phyloP scores from a whole-genome alignment of 2,113 vertebrate genomes.

The Pagrus major region DNA sequence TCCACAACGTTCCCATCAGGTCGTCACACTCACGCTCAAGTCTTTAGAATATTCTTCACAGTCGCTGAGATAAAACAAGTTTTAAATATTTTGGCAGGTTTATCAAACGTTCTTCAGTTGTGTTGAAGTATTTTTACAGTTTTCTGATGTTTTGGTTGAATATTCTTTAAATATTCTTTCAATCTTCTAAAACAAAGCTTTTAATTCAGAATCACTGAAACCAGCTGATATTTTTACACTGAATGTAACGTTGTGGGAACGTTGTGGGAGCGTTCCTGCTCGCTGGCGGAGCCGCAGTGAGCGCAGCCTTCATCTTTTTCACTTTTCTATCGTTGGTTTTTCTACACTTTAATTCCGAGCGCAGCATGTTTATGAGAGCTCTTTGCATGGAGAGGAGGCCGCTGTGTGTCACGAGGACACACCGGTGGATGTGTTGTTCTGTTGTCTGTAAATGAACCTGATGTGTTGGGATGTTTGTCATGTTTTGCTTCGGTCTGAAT shows the following conservation, averaged over 20 bases:
- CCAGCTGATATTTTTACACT: neutral
- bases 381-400: constrained; percentile 72
- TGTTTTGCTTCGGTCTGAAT: constrained; percentile 70
- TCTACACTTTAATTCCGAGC: constrained; percentile 52
- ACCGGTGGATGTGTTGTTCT: neutral
- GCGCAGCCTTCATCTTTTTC: constrained; percentile 45
- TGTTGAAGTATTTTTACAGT: too few species aligned
- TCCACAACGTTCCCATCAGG: neutral
- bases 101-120: too few species aligned
- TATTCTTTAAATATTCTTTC: neutral
- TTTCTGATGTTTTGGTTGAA: too few species aligned
- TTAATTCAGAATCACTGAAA: too few species aligned
- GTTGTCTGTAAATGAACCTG: neutral
- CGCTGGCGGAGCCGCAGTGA: neutral
- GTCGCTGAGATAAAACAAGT: too few species aligned
- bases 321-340: constrained; percentile 67
- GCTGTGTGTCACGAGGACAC: constrained; percentile 29
- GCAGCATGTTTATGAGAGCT: constrained; percentile 55
- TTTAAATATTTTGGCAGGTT: too few species aligned
- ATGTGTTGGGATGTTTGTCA: constrained; percentile 47
- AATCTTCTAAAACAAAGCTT: too few species aligned
- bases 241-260: neutral
- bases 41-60: too few species aligned
- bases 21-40: too few species aligned
- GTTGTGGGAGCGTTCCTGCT: neutral